Evolutionary conservation across 1,140 invertebrate genomes (phyloP).

Genomic region (Dendrolimus punctatus): DNA sequence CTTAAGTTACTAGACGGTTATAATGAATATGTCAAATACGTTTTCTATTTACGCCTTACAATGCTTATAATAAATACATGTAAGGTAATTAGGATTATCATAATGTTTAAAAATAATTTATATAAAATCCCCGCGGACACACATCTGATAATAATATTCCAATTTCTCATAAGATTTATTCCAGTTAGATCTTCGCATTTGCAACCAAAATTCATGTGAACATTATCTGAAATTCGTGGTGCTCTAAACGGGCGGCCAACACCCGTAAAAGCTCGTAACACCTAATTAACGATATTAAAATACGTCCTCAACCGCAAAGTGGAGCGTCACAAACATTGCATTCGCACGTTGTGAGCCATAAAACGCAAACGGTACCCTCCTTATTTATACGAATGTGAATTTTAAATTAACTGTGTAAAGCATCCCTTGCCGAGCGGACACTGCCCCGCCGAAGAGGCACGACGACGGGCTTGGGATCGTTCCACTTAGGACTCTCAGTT

Average conservation of each 20-base stretch:
- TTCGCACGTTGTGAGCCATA: constrained; percentile 65
- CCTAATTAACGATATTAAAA: constrained; percentile 70
- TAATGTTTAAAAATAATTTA: too few species aligned
- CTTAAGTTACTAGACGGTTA: too few species aligned
- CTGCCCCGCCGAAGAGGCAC: constrained; percentile 20
- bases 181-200: constrained; percentile 5
- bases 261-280: constrained; percentile 43
- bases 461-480: constrained; percentile 18
- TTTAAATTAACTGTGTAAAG: constrained; percentile 69
- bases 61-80: too few species aligned
- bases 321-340: constrained; percentile 52
- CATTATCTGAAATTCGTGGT: constrained; percentile 19
- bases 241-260: constrained; percentile 26
- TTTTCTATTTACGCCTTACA: too few species aligned
- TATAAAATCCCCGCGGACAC: too few species aligned
- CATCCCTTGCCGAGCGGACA: constrained; percentile 36
- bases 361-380: constrained; percentile 66
- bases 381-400: constrained; percentile 67
- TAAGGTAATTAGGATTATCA: too few species aligned
- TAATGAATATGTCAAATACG: too few species aligned
- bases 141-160: background rate
- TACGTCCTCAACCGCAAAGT: constrained; percentile 51
- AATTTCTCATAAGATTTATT: constrained; percentile 8
- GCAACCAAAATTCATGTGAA: constrained; percentile 8
- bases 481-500: constrained; percentile 26